Percentiles rank a stretch among this genome's conserved stretches.
Evolutionary conservation across 2,113 vertebrate species (phyloP).

Genomic region (Leucoraja erinaceus): DNA sequence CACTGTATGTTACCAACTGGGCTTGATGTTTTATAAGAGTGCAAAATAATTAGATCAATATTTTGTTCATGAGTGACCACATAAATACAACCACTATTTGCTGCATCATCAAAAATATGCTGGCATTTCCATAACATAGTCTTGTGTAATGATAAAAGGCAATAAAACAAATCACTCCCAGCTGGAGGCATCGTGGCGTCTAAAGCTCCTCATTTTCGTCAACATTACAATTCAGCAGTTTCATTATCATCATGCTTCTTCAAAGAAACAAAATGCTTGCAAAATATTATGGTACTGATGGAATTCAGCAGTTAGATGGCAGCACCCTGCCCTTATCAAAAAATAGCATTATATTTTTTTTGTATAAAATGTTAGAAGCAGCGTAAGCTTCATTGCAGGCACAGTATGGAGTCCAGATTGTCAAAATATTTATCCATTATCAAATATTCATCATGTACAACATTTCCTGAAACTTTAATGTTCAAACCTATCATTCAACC

Average conservation of each 20-base stretch:
- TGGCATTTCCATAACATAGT: not conserved
- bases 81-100: slow-evolving; percentile 22
- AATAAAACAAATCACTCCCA: slow-evolving; percentile 20
- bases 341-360: not conserved
- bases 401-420: slow-evolving; percentile 25
- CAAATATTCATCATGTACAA: not conserved
- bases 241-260: slow-evolving; percentile 14
- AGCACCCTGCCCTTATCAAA: not conserved
- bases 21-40: slow-evolving; percentile 3
- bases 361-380: not conserved
- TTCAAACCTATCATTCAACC: not conserved
- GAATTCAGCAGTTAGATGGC: slow-evolving; percentile 9
- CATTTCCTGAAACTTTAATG: not conserved
- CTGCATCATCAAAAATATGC: not conserved
- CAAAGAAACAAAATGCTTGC: slow-evolving; percentile 5
- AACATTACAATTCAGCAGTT: not conserved
- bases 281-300: not conserved
- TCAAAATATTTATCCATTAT: not conserved
- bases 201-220: slow-evolving; percentile 14
- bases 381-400: slow-evolving; percentile 18
- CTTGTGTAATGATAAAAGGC: not conserved
- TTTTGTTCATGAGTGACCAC: not conserved
- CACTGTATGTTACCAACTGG: not conserved
- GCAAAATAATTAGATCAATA: slow-evolving; percentile 31
- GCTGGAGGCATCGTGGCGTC: slow-evolving; percentile 5